Evolutionary conservation across 2,113 vertebrate genomes (phyloP).

Genomic region (Lepidiolamprologus cunningtoni): DNA sequence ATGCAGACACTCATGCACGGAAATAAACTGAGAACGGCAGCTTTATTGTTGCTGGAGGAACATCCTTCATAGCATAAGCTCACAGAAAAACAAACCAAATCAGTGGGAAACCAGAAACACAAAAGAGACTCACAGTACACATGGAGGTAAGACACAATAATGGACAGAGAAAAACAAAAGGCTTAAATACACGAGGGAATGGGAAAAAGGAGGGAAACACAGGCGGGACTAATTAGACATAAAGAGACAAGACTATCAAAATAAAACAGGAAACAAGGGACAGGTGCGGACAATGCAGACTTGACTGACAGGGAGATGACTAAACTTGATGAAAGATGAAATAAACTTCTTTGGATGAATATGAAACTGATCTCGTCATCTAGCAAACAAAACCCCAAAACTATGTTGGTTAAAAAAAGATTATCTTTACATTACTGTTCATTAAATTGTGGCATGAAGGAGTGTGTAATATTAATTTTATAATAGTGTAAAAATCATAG

Average conservation of each 20-base stretch:
- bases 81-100: neutral
- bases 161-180: neutral
- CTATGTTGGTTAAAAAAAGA: neutral
- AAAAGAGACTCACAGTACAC: neutral
- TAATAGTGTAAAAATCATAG: neutral
- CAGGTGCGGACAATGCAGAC: neutral
- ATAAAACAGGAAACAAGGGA: neutral
- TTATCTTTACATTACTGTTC: neutral
- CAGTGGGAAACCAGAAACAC: neutral
- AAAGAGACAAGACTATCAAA: neutral
- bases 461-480: neutral
- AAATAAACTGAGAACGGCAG: neutral
- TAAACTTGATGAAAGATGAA: neutral
- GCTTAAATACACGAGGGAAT: neutral
- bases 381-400: neutral
- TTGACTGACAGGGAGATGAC: neutral
- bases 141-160: neutral
- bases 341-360: neutral
- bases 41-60: neutral
- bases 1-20: neutral
- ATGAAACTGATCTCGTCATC: neutral
- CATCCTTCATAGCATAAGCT: neutral
- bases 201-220: rapidly evolving
- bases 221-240: rapidly evolving
- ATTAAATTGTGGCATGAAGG: rapidly evolving